These are phyloP conservation scores for Xenopus petersii DNA, from an alignment of 2,797 vertebrate species.

Conservation along the genomic window DNA sequence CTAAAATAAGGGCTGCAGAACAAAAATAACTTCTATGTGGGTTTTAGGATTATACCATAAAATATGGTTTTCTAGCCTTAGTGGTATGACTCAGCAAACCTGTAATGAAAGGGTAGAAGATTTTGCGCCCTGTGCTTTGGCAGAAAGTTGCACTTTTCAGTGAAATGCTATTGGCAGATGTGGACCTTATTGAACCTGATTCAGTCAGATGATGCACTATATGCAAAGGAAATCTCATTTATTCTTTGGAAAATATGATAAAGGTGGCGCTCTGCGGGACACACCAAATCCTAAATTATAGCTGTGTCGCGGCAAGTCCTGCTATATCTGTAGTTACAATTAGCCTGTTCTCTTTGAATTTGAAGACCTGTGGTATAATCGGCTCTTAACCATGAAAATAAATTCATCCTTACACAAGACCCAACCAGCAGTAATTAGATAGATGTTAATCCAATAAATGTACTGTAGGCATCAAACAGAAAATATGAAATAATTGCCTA, in stretches of 20 bases:
- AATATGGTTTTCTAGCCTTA: constrained; percentile 34
- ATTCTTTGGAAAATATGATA: too few species aligned
- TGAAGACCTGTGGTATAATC: too few species aligned
- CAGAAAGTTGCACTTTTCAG: background rate
- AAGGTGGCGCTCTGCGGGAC: too few species aligned
- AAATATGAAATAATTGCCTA: constrained; percentile 20
- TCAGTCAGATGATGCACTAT: too few species aligned
- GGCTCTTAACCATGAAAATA: too few species aligned
- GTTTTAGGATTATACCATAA: constrained; percentile 34
- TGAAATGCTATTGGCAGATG: too few species aligned
- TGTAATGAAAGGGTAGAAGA: constrained; percentile 34
- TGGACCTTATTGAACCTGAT: too few species aligned
- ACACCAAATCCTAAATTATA: too few species aligned
- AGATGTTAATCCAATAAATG: background rate
- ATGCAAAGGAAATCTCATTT: too few species aligned
- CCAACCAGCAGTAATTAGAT: background rate
- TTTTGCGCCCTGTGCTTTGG: constrained; percentile 36
- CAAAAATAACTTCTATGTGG: constrained; percentile 44
- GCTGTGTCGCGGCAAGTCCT: too few species aligned
- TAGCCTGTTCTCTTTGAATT: too few species aligned
- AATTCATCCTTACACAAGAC: background rate
- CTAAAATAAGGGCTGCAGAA: constrained; percentile 41
- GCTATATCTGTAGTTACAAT: too few species aligned
- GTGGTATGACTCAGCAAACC: constrained; percentile 33
- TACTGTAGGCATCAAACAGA: constrained; percentile 3